Evolutionary conservation across 2,113 vertebrate genomes (phyloP).

Genomic region (Galbula dea): DNA sequence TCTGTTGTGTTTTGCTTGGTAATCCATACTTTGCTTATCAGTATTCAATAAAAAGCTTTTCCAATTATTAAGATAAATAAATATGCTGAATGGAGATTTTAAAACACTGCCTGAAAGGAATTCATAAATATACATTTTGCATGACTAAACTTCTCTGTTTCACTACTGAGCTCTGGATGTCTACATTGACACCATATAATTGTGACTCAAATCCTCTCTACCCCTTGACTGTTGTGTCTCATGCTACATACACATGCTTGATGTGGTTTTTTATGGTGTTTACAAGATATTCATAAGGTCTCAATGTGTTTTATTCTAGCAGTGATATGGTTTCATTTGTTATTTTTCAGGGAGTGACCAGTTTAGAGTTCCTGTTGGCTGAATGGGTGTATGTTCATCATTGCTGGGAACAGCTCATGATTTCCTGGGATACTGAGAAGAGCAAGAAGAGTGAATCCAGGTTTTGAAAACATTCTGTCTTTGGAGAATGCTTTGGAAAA

Average conservation of each 20-base stretch:
- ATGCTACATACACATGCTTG: background rate
- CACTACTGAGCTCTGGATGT: background rate
- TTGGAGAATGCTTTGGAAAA: background rate
- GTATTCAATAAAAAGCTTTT: background rate
- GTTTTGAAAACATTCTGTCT: background rate
- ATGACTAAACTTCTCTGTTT: slow-evolving; percentile 7
- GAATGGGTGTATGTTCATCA: background rate
- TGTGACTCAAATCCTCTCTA: background rate
- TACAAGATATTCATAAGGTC: background rate
- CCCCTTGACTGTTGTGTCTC: background rate
- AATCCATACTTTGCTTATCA: background rate
- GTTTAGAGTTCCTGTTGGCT: slow-evolving; percentile 23
- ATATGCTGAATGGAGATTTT: background rate
- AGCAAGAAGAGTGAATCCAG: background rate
- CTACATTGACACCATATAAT: background rate
- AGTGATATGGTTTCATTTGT: slow-evolving; percentile 14
- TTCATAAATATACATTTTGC: background rate
- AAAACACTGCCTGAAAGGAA: background rate
- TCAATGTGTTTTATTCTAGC: slow-evolving; percentile 3
- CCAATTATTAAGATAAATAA: background rate
- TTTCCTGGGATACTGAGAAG: background rate
- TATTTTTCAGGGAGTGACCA: slow-evolving; percentile 37
- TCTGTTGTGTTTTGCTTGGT: background rate
- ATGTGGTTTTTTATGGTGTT: slow-evolving; percentile 37
- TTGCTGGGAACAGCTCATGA: background rate